Evolutionary conservation across 1,140 invertebrate genomes (phyloP), one percentile per base, ranked within the genome.

Genomic region (Drosophila pachea): DNA sequence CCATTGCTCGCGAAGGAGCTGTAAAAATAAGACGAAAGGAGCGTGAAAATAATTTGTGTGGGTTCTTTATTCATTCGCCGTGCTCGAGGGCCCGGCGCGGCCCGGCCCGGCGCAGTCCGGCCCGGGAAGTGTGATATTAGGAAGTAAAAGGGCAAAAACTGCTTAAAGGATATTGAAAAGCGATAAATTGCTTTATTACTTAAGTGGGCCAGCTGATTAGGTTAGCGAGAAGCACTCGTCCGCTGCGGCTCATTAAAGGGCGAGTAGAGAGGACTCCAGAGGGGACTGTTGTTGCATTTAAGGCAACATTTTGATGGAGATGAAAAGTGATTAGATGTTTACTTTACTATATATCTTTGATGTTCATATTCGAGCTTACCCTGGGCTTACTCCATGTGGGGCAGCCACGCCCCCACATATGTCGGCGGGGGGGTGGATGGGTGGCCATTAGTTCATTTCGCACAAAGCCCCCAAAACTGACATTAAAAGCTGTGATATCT

Each of bases 131-230:
- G 52, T 38, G 62, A 72, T 67, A 55, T 54, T 67, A 61, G 56
- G 31, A 68, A 53, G 49, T 68, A 72, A 72, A 68, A 68, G 53
- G 52, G 64, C 56, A 61, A 68, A 62, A 68, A 68, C 56, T 76
- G 79, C 65, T 84, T 76, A 75, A 84, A 83, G 79, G 76, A 84
- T 84, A 84, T 84, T 79, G 79, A 86, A 86, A 84, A 74, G 73
- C 76, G 68, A 74, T 83, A 84, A 83, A 84, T 84, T 84, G 79
- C 79, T 84, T 82, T 84, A 82, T 82, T 82, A 78, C 79, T 84
- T 82, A 84, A 82, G 75, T 82, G 72, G 75, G 75, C 79, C 68
- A 74, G 71, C 74, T 82, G 78, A 83, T 82, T 83, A 82, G 72
- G 71, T 78, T 64, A 71, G 74, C 49, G 42, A 3, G 22, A 36